Evolutionary conservation across 2,888 invertebrate species (phyloP), one percentile per base, ranked within the genome.

Genomic region (Nymphalis c-album): DNA sequence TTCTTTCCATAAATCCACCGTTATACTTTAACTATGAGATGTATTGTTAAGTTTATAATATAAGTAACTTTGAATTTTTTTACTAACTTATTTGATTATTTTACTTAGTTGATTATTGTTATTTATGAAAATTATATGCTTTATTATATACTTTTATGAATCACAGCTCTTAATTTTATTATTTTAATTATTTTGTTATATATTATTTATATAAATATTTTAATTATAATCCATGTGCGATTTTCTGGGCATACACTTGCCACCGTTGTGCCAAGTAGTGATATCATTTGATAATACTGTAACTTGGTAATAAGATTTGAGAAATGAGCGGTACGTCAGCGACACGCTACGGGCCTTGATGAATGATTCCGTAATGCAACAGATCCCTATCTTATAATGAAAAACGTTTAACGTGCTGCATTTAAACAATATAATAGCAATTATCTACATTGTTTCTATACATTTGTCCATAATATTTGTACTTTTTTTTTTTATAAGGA

Each of bases 241-340:
- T 66, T 61, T 60, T 46, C 59, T 31, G 53, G n/a, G 22, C 31
- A 58, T 53, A 47, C 40, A 48, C 48, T 62, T 26, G 51, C 55
- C 58, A 60, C 64, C 57, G 50, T 61, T 61, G n/a, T n/a, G 64
- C 64, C 64, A 64, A 66, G 62, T 64, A 68, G 68, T 66, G 22
- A 63, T 63, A 68, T 71, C 71, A 69, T 73, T 73, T 72, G 72
- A 74, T 70, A 74, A 73, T 71, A 72, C 58, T 62, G 83, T 82
- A 84, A 83, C 80, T 83, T 78, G 75, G 85, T 85, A 85, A 87
- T 88, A 85, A 84, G 82, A 83, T 86, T 87, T 90, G 89, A 90
- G 85, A 88, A 90, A 91, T 89, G 86, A 88, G 84, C 80, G 80
- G 75, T 78, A 84, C 82, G 88, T 88, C 90, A 87, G 79, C 85